Evolutionary conservation across 2,113 vertebrate species (phyloP).

Genomic region (Pholis gunnellus): DNA sequence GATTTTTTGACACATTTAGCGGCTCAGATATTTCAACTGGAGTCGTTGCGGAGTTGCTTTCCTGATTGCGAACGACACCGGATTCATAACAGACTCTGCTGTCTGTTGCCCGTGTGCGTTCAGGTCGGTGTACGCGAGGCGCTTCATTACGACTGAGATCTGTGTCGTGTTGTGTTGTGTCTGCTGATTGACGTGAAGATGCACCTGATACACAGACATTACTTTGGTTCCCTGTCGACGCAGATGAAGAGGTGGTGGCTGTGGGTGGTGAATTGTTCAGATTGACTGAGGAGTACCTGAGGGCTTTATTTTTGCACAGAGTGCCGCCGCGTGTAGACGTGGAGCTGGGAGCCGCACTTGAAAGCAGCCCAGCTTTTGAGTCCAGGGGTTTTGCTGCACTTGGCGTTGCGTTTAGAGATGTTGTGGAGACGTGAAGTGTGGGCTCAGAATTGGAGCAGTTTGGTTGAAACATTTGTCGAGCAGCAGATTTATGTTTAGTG

Average conservation of each 20-base stretch:
- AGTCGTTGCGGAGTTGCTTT: conserved; percentile 25
- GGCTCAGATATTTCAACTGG: conserved; percentile 2
- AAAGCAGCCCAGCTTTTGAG: background rate
- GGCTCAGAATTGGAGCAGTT: conserved; percentile 46
- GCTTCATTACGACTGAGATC: conserved; percentile 4
- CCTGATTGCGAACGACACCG: conserved; percentile 25
- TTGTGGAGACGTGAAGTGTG: conserved; percentile 8
- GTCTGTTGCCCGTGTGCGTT: conserved; percentile 9
- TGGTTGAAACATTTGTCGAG: background rate
- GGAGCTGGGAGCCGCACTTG: conserved; percentile 20
- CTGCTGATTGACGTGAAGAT: conserved; percentile 44
- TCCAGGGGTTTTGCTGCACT: conserved; percentile 20
- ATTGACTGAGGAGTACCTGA: conserved; percentile 45
- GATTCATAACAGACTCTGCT: conserved; percentile 16
- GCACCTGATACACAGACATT: conserved; percentile 17
- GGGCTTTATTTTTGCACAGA: conserved; percentile 27
- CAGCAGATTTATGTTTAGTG: background rate
- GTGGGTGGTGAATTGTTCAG: conserved; percentile 22
- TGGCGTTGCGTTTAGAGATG: conserved; percentile 14
- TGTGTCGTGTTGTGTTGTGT: conserved; percentile 13
- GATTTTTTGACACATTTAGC: conserved; percentile 35
- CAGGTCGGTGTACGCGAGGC: background rate
- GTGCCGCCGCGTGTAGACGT: background rate
- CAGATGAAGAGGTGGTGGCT: background rate
- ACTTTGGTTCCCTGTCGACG: conserved; percentile 37